Evolutionary conservation across 2,113 vertebrate genomes (phyloP).

Genomic region (Pygoscelis antarcticus): DNA sequence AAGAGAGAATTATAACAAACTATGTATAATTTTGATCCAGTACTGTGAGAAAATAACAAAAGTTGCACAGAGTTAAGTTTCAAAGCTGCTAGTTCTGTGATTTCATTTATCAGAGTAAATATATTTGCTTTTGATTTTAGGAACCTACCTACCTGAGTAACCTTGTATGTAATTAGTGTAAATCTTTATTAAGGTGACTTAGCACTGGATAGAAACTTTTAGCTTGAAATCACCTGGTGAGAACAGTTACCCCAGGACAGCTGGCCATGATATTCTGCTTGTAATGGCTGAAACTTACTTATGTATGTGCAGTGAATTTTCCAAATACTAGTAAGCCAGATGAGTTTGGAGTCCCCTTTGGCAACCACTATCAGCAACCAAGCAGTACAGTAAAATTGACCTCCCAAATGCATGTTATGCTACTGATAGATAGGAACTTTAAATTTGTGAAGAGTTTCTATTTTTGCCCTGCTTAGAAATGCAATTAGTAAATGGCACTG

Average conservation of each 20-base stretch:
- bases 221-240: background rate
- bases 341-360: background rate
- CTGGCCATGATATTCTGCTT: background rate
- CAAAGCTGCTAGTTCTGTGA: background rate
- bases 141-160: background rate
- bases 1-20: background rate
- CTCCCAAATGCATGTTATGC: background rate
- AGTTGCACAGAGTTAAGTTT: background rate
- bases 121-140: background rate
- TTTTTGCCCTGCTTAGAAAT: background rate
- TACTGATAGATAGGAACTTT: background rate
- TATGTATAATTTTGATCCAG: background rate
- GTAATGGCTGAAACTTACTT: background rate
- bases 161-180: background rate
- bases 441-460: background rate
- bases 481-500: background rate
- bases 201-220: background rate
- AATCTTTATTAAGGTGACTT: background rate
- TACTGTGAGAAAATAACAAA: background rate
- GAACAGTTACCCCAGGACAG: background rate
- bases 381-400: background rate
- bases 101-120: background rate
- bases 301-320: background rate
- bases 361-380: background rate
- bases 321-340: background rate